Evolutionary conservation across 2,888 invertebrate genomes (phyloP).

Genomic region (Bibio marci): DNA sequence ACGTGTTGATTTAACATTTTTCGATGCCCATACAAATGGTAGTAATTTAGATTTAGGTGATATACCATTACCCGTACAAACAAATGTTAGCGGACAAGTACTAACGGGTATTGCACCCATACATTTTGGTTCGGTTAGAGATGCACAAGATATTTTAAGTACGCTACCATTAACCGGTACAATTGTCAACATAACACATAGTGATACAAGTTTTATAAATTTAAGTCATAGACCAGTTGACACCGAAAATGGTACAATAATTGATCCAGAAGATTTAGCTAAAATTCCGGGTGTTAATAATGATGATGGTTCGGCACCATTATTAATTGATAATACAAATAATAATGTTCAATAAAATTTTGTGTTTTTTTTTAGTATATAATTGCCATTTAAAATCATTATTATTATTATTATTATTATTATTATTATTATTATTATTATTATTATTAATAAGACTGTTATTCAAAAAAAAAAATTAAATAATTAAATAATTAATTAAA

Average conservation of each 20-base stretch:
- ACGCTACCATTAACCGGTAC: conserved; percentile 27
- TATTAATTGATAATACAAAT: background rate
- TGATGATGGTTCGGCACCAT: conserved; percentile 1
- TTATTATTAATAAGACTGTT: too few relatives aligned
- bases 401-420: too few relatives aligned
- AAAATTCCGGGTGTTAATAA: conserved; percentile 8
- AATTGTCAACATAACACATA: conserved; percentile 28
- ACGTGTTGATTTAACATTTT: conserved; percentile 36
- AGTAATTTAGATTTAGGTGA: conserved; percentile 33
- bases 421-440: too few relatives aligned
- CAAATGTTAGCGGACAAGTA: conserved; percentile 34
- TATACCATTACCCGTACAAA: conserved; percentile 36
- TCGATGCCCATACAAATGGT: conserved; percentile 29
- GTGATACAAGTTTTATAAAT: conserved; percentile 26
- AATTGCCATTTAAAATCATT: too few relatives aligned
- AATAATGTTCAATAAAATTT: background rate
- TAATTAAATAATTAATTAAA: too few relatives aligned
- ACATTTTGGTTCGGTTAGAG: conserved; percentile 29
- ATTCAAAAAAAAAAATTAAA: too few relatives aligned
- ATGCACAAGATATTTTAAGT: conserved; percentile 21
- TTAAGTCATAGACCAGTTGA: conserved; percentile 12
- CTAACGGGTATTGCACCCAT: conserved; percentile 34
- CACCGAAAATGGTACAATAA: conserved; percentile 16
- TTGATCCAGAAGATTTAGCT: conserved; percentile 5
- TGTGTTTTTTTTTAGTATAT: too few relatives aligned